Evolutionary conservation across 2,888 invertebrate species (phyloP).

Genomic region (Chalcis sispes): DNA sequence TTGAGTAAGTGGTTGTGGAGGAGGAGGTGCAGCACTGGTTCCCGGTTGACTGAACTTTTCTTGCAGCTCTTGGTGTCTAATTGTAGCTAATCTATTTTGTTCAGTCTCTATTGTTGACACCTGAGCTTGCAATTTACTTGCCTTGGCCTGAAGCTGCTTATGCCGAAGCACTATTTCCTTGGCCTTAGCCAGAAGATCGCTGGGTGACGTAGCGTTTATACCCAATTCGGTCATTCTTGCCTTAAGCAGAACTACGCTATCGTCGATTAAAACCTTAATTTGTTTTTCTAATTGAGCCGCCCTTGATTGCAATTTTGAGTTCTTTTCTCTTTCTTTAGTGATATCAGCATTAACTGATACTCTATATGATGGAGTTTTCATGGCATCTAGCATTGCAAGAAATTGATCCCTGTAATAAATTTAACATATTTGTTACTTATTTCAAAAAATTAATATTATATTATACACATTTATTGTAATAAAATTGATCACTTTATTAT

Average conservation of each 20-base stretch:
- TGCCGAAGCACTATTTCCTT: conserved; percentile 95
- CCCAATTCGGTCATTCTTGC: conserved; percentile 94
- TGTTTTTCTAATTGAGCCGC: conserved; percentile 95
- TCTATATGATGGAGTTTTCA: conserved; percentile 88
- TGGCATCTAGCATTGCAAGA: conserved; percentile 88
- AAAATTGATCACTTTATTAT: neutral
- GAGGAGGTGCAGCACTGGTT: conserved; percentile 79
- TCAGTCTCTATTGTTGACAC: conserved; percentile 86
- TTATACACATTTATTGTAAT: conserved; percentile 11
- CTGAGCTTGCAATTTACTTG: conserved; percentile 90
- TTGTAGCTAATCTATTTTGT: conserved; percentile 84
- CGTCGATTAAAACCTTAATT: conserved; percentile 93
- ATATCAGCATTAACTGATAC: conserved; percentile 85
- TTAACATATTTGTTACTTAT: neutral
- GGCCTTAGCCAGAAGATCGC: conserved; percentile 89
- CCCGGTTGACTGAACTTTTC: conserved; percentile 80
- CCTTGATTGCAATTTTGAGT: conserved; percentile 87
- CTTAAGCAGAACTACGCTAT: conserved; percentile 92
- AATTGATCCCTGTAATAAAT: conserved; percentile 83
- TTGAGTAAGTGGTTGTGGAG: conserved; percentile 81
- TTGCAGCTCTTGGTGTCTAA: conserved; percentile 86
- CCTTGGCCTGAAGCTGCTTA: conserved; percentile 93
- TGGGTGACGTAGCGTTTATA: conserved; percentile 90
- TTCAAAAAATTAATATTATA: conserved; percentile 25
- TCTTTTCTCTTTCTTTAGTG: conserved; percentile 88